Evolutionary conservation across 2,888 invertebrate species (phyloP).

Genomic region (Embidobia sp.): DNA sequence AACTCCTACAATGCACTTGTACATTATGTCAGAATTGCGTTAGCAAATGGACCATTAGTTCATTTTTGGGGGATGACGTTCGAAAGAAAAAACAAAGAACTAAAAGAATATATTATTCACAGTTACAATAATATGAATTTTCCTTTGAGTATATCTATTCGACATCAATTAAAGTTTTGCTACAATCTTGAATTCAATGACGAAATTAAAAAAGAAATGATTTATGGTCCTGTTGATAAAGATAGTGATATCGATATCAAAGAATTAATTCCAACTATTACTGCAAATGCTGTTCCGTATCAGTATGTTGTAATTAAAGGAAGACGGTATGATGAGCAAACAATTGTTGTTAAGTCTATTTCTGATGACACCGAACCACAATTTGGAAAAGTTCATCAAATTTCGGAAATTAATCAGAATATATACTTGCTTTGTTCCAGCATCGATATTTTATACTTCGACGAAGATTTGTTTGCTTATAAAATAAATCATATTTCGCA

Average conservation of each 20-base stretch:
- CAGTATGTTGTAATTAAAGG: slow-evolving; percentile 6
- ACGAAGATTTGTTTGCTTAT: slow-evolving; percentile 34
- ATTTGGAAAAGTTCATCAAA: slow-evolving; percentile 30
- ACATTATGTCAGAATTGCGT: slow-evolving; percentile 27
- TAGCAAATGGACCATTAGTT: slow-evolving; percentile 26
- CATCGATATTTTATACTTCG: slow-evolving; percentile 25
- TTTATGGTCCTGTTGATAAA: slow-evolving; percentile 2
- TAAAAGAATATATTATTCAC: slow-evolving; percentile 15
- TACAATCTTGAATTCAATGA: neutral
- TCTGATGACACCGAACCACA: slow-evolving; percentile 29
- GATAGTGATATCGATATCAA: neutral
- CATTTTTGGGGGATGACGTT: slow-evolving; percentile 44
- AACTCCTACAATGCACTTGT: slow-evolving; percentile 43
- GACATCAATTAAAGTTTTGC: slow-evolving; percentile 8
- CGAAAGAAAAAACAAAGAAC: slow-evolving; percentile 35
- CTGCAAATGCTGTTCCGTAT: neutral
- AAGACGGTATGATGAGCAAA: slow-evolving; percentile 1
- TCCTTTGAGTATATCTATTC: slow-evolving; percentile 25
- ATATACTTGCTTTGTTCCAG: slow-evolving; percentile 22
- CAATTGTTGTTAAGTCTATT: slow-evolving; percentile 27
- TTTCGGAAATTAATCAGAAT: slow-evolving; percentile 14
- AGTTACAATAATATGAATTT: slow-evolving; percentile 22
- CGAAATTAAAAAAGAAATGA: neutral
- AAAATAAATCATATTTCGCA: neutral
- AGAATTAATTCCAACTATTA: neutral